These are phyloP conservation scores for Coelogynopora nodosa DNA, from an alignment of 2,888 invertebrate genomes.

Conservation along the genomic window DNA sequence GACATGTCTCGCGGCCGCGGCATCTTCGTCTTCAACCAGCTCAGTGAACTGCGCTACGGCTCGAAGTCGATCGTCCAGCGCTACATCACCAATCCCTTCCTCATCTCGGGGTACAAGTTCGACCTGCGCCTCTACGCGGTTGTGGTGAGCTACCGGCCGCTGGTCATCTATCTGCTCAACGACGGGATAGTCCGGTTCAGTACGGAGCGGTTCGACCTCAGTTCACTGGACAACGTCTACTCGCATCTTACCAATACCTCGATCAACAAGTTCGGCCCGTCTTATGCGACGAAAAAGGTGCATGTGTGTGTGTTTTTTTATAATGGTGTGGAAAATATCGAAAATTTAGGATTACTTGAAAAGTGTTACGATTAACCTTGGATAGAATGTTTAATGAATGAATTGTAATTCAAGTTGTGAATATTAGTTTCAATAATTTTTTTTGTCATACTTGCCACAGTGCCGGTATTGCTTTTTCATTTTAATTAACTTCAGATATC, in stretches of 20 bases:
- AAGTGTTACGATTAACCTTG: too few relatives aligned
- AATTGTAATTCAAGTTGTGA: too few relatives aligned
- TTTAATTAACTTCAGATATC: too few relatives aligned
- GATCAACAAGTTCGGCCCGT: conserved; percentile 65
- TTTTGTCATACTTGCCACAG: too few relatives aligned
- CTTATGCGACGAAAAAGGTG: conserved; percentile 77
- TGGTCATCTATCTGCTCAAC: conserved; percentile 55
- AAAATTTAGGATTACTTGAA: too few relatives aligned
- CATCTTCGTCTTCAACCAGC: conserved; percentile 74
- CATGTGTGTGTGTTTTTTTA: too few relatives aligned
- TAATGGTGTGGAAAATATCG: too few relatives aligned
- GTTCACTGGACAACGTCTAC: conserved; percentile 54
- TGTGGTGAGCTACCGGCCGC: conserved; percentile 57
- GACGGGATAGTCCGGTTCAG: conserved; percentile 67
- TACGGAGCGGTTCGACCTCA: conserved; percentile 74
- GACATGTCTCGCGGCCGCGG: conserved; percentile 79
- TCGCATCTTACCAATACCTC: conserved; percentile 59
- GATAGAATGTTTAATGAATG: too few relatives aligned
- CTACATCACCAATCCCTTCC: conserved; percentile 56
- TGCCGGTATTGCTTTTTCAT: too few relatives aligned
- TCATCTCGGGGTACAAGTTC: conserved; percentile 59
- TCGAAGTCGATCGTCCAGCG: conserved; percentile 71
- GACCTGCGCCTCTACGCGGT: conserved; percentile 58
- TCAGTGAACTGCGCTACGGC: conserved; percentile 51
- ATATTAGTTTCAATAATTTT: too few relatives aligned